Base-by-base conservation (phyloP, 2,113 vertebrate species). In the Lynx canadensis region DNA sequence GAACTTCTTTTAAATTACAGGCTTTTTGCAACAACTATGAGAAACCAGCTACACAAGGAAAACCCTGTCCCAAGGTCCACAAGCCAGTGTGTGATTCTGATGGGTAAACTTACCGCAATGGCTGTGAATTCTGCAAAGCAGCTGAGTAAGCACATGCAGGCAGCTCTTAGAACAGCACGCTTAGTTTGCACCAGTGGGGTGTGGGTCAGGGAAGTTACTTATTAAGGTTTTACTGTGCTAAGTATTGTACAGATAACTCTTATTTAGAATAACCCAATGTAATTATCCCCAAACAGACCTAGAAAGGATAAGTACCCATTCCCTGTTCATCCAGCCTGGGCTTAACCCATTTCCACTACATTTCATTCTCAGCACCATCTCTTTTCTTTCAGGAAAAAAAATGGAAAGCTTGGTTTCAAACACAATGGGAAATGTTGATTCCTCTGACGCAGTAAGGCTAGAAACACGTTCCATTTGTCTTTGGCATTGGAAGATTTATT, bases 91-190 rank as follows among this genome's bases (percentile, higher is more conserved):
- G 97, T 65, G 95, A 95, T 36, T 95, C 93, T 21, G 89, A 98
- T 31, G 91, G 94, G 1, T 57, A 96, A 76, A 98, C 93, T 76
- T 97, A 97, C n/a, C 23, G 29, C 33, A 97, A 91, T 25, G 73
- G 2, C 12, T 97, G 97, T 66, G 91, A 97, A 93, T 97, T 98
- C 95, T 98, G 96, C 86, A 94, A 73, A 85, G 38, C 15, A 69
- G 91, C 95, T 41, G 84, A 21, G 96, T 97, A 95, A 94, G 97
- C n/a, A 80, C 13, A 19, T 19, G 1, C 33, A 76, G 3, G 19
- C 33, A 8, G 5, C 55, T 79, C 14, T 7, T 21, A 7, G 2
- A 57, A 88, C 0, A 45, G 23, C 14, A 79, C 2, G 13, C 27
- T 79, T 80, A 48, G 21, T 76, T 76, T 66, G 36, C 19, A 5